Conservation (phyloP, 2,888 invertebrate genomes). For the Proisotoma minuta region DNA sequence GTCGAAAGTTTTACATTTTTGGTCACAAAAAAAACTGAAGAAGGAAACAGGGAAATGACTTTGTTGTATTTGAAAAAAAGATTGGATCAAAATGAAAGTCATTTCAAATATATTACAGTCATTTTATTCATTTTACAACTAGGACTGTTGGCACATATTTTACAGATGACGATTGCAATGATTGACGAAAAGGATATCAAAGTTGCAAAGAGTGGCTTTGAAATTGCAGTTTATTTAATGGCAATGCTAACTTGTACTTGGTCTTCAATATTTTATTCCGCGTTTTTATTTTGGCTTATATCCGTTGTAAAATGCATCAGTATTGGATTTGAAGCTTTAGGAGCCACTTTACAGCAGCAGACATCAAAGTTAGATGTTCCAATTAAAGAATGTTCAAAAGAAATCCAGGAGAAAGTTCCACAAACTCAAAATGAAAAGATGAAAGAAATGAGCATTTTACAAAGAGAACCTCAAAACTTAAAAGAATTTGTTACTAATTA, state of each 20-base stretch:
- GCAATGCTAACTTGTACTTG: neutral
- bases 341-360: too few species aligned
- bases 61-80: neutral
- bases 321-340: neutral
- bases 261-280: neutral
- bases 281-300: neutral
- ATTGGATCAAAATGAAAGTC: neutral
- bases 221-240: neutral
- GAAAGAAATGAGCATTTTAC: too few species aligned
- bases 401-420: too few species aligned
- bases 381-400: too few species aligned
- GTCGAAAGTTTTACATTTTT: neutral
- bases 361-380: too few species aligned
- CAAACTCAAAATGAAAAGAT: too few species aligned
- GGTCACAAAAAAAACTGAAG: too few species aligned
- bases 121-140: neutral
- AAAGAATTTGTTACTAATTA: neutral
- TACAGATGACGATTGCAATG: neutral
- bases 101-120: neutral
- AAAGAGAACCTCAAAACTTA: too few species aligned
- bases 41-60: neutral
- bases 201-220: neutral
- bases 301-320: neutral
- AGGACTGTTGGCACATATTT: too few species aligned
- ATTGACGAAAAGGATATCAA: neutral